These are phyloP conservation scores for Incurvaria masculella DNA, from an alignment of 2,888 invertebrate genomes.

Conservation along the genomic window DNA sequence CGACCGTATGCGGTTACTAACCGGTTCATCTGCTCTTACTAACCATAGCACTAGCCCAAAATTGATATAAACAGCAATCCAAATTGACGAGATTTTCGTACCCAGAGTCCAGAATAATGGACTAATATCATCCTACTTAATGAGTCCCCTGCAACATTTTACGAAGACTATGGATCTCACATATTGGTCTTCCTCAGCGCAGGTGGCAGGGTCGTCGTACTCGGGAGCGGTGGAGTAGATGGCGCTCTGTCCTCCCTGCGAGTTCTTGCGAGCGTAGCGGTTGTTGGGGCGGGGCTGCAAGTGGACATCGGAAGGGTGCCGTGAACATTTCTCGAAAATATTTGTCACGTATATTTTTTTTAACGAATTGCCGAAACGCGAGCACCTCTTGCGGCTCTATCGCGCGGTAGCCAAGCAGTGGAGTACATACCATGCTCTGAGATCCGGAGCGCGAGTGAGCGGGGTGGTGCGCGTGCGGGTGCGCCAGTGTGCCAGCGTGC, in stretches of 20 bases:
- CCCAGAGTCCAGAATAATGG: neutral
- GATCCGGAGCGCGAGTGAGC: slow-evolving; percentile 84
- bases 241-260: slow-evolving; percentile 78
- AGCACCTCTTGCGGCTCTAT: no score
- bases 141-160: neutral
- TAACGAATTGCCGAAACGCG: no score
- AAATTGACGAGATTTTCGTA: neutral
- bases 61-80: neutral
- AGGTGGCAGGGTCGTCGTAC: slow-evolving; percentile 92
- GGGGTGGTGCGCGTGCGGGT: slow-evolving; percentile 68
- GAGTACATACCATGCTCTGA: slow-evolving; percentile 73
- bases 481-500: slow-evolving; percentile 81
- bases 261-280: slow-evolving; percentile 68
- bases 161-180: slow-evolving; percentile 33
- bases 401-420: slow-evolving; percentile 16
- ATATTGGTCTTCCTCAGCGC: slow-evolving; percentile 89
- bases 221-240: slow-evolving; percentile 82
- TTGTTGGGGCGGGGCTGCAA: slow-evolving; percentile 62
- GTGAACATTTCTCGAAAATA: no score
- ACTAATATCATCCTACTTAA: neutral
- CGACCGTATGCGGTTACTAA: no score
- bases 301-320: no score
- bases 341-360: no score
- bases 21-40: no score
- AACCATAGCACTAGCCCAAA: no score